Base-by-base conservation (phyloP, 2,888 invertebrate genomes). In the Luperina testacea region DNA sequence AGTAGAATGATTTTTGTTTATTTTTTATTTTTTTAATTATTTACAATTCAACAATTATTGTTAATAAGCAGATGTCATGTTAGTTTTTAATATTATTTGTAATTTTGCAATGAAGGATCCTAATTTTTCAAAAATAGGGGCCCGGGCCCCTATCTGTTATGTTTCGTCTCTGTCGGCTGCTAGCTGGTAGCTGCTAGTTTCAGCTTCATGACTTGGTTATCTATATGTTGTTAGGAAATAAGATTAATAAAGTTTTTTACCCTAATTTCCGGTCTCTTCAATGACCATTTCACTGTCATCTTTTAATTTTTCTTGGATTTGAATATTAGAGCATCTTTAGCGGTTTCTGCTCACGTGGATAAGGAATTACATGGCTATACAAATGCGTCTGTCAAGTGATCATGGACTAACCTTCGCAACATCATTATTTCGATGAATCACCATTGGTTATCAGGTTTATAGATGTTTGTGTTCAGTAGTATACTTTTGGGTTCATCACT, bases 351-450 rank as follows among this genome's bases (percentile, higher is more conserved):
- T 57, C 27, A 45, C n/a, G 24, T 78, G 13, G 17, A 59, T 51
- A 8, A 48, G 8, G 38, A 59, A 48, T 38, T 20, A 53, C 24
- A 63, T 68, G 20, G 11, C 51, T 53, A 61, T 77, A 75, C 42
- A 20, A 53, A 68, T 57, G 63, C 15, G n/a, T 8, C 24, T 72
- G 20, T 48, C 5, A 42, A 48, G 24, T 27, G 24, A 75, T 68
- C 68, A 63, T n/a, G 32, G 57, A 68, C 65, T 70, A 53, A 61
- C 65, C n/a, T 70, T 20, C 0, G 32, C 20, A 72, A 61, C 5
- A 48, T 53, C 59, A 59, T 38, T 65, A 53, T 72, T 68, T 59
- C 20, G 0, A 53, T 70, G 45, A 73, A 65, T 74, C 61, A 63
- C 61, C 15, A 63, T 53, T 27, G 63, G 27, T 57, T 63, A 48